phyloP scores from a whole-genome alignment of 2,113 vertebrate genomes.

The Hemiprocne comata region DNA sequence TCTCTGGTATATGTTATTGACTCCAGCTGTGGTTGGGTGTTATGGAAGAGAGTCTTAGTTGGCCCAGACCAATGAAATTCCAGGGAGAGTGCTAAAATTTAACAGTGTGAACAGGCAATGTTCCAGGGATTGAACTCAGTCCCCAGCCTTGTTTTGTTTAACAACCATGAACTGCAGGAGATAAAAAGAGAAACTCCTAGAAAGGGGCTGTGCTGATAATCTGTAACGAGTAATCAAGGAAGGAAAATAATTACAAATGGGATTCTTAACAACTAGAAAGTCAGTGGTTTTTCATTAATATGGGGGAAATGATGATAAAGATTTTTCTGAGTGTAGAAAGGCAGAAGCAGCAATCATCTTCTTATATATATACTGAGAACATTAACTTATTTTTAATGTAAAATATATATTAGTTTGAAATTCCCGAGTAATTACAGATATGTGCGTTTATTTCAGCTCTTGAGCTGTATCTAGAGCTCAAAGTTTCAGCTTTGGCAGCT shows the following conservation, averaged over 20 bases:
- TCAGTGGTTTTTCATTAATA: not conserved
- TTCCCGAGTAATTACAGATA: not conserved
- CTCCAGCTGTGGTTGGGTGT: not conserved
- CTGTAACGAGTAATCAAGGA: not conserved
- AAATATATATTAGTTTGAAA: not conserved
- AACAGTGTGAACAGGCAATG: not conserved
- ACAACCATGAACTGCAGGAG: not conserved
- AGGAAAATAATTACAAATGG: not conserved
- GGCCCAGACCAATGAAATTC: not conserved
- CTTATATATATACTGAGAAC: not conserved
- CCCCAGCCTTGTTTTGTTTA: not conserved
- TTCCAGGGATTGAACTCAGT: not conserved
- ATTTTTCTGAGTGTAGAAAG: not conserved
- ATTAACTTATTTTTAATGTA: not conserved
- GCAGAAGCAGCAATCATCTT: not conserved
- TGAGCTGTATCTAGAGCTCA: not conserved
- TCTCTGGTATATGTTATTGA: rapidly evolving
- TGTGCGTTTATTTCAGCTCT: not conserved
- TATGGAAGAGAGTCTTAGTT: not conserved
- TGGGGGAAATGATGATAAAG: not conserved
- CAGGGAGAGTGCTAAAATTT: not conserved
- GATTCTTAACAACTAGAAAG: not conserved
- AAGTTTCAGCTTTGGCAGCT: not conserved
- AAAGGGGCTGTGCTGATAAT: not conserved
- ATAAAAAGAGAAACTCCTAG: not conserved